A percentile compares a stretch with the other conserved stretches of the same genome.
phyloP scores from a whole-genome alignment of 1,140 invertebrate species.

The Drosophila erecta region DNA sequence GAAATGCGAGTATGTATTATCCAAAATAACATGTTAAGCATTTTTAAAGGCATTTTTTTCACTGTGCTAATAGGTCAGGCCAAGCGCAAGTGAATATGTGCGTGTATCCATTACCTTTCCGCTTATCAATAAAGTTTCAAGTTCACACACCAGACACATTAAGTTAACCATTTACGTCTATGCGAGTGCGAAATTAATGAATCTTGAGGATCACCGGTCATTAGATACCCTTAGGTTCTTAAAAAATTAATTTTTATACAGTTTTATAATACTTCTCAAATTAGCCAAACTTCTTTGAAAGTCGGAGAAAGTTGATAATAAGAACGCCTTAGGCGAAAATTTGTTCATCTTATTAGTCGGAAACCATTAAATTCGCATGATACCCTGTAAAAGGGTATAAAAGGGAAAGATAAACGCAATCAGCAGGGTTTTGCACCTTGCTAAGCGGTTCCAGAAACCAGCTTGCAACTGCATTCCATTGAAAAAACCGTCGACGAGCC shows the following conservation, averaged over 20 bases:
- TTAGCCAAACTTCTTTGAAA: too few species aligned
- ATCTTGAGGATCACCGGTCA: background rate
- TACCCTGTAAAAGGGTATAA: conserved; percentile 2
- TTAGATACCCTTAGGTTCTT: background rate
- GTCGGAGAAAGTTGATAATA: too few species aligned
- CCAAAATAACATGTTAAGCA: background rate
- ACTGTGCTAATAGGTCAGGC: conserved; percentile 24
- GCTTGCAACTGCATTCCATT: conserved; percentile 48
- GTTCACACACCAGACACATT: conserved; percentile 56
- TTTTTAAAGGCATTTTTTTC: background rate
- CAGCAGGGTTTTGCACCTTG: conserved; percentile 6
- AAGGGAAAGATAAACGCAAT: conserved; percentile 1
- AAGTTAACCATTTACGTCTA: conserved; percentile 10
- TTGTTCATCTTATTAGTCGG: too few species aligned
- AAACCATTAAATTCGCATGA: background rate
- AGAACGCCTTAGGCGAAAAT: too few species aligned
- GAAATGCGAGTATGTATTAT: too few species aligned
- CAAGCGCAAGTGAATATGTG: conserved; percentile 2
- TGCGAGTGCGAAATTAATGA: conserved; percentile 1
- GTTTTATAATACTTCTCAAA: too few species aligned
- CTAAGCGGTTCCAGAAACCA: conserved; percentile 49
- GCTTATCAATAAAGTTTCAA: conserved; percentile 67
- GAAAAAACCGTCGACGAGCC: conserved; percentile 57
- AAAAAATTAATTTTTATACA: background rate
- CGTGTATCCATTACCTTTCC: conserved; percentile 21